Evolutionary conservation across 2,797 vertebrate genomes (phyloP).

Genomic region (Neosalanx taihuensis): DNA sequence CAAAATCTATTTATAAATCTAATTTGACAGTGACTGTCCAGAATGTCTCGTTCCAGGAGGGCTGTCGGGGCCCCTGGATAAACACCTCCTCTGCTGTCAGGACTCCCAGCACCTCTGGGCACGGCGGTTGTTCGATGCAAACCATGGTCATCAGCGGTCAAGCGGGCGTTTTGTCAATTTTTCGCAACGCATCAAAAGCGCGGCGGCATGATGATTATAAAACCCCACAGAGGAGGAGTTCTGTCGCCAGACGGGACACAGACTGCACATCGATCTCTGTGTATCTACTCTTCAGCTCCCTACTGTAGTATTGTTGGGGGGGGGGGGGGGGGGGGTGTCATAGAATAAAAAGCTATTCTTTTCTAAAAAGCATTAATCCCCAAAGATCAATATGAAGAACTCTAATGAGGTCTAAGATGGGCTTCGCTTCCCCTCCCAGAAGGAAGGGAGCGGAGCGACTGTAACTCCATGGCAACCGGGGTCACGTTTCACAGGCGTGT

Average conservation of each 20-base stretch:
- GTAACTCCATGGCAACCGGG: constrained; percentile 22
- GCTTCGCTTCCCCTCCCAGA: constrained; percentile 28
- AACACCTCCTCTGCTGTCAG: constrained; percentile 51
- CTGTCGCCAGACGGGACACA: no score
- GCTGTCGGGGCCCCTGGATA: constrained; percentile 49
- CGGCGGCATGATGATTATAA: no score
- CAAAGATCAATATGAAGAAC: constrained; percentile 32
- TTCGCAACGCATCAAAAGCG: no score
- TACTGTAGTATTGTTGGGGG: no score
- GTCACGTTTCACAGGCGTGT: constrained; percentile 49
- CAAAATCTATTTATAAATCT: constrained; percentile 66
- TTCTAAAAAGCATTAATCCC: constrained; percentile 40
- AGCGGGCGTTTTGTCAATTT: constrained; percentile 11
- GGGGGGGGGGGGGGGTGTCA: neutral
- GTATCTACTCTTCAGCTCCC: no score
- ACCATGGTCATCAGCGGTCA: constrained; percentile 22
- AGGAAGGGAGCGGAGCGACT: constrained; percentile 28
- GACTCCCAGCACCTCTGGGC: constrained; percentile 35
- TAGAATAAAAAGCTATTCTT: constrained; percentile 15
- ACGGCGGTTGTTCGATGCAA: constrained; percentile 21
- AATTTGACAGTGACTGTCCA: constrained; percentile 59
- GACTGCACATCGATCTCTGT: no score
- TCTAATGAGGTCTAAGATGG: constrained; percentile 42
- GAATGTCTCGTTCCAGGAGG: constrained; percentile 33
- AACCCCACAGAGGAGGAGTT: no score